These are phyloP conservation scores for Patella depressa DNA, from an alignment of 2,888 invertebrate species.

Conservation along the genomic window DNA sequence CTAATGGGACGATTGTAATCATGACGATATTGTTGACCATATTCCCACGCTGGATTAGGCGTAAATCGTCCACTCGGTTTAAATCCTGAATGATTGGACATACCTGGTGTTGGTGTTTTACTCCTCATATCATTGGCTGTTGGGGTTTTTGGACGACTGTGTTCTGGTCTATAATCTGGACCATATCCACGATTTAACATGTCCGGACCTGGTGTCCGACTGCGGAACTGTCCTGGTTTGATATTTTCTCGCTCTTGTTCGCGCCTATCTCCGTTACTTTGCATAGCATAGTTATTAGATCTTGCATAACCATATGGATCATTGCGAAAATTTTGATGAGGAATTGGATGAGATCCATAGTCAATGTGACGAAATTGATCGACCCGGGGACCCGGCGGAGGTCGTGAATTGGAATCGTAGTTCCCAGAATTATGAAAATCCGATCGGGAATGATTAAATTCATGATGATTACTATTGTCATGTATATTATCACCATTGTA, in stretches of 20 bases:
- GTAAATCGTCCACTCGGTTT: constrained; percentile 40
- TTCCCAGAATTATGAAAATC: constrained; percentile 41
- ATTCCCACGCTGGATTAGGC: constrained; percentile 40
- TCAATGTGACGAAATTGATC: constrained; percentile 40
- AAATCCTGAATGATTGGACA: constrained; percentile 30
- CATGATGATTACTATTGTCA: constrained; percentile 34
- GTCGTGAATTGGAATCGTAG: constrained; percentile 42
- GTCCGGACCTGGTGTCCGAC: constrained; percentile 71
- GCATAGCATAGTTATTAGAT: constrained; percentile 43
- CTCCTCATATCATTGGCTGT: constrained; percentile 67
- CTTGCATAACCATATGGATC: constrained; percentile 29
- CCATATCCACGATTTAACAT: constrained; percentile 60
- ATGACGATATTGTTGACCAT: constrained; percentile 38
- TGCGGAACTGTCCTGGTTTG: constrained; percentile 63
- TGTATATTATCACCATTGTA: constrained; percentile 38
- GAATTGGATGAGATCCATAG: constrained; percentile 26
- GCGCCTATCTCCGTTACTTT: constrained; percentile 34
- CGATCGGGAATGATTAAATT: constrained; percentile 44
- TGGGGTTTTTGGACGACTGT: constrained; percentile 64
- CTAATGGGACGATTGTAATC: constrained; percentile 31
- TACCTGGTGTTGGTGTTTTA: constrained; percentile 64
- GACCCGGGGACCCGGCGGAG: constrained; percentile 56
- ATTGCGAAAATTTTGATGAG: constrained; percentile 14
- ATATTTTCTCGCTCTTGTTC: constrained; percentile 33
- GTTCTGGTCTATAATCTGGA: constrained; percentile 55